Evolutionary conservation across 92 coral and sea anemone genomes (phyloP).

Genomic region (Blastomussa wellsi): DNA sequence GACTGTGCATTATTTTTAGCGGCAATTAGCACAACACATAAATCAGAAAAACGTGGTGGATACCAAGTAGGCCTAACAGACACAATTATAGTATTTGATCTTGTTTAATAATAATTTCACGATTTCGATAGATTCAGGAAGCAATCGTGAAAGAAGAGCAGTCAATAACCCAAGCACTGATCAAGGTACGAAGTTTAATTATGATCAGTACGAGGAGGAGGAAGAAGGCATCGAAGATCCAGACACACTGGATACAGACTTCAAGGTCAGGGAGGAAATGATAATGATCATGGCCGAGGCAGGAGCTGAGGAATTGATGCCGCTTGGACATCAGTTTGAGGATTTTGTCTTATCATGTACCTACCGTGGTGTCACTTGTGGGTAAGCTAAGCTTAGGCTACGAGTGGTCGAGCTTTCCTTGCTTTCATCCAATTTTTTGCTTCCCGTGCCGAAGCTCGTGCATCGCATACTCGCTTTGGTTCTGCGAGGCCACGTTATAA

Average conservation of each 20-base stretch:
- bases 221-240: constrained; percentile 52
- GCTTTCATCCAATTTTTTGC: no score
- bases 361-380: constrained; percentile 52
- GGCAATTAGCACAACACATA: no score
- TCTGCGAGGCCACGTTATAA: no score
- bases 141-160: constrained; percentile 22
- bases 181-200: background rate
- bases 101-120: background rate
- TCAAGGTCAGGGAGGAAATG: constrained; percentile 15
- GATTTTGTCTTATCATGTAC: constrained; percentile 47
- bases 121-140: background rate
- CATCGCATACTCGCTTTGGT: no score
- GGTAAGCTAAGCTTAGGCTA: constrained; percentile 7
- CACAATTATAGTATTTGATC: no score
- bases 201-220: constrained; percentile 27
- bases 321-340: constrained; percentile 54
- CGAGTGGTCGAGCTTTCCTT: background rate
- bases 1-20: no score
- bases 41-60: no score
- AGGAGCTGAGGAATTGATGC: constrained; percentile 7
- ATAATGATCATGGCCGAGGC: constrained; percentile 34
- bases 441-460: no score
- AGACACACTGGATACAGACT: constrained; percentile 33
- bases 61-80: no score
- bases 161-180: background rate